These are phyloP conservation scores for Endotricha flammealis DNA, from an alignment of 2,888 invertebrate species.

Conservation along the genomic window DNA sequence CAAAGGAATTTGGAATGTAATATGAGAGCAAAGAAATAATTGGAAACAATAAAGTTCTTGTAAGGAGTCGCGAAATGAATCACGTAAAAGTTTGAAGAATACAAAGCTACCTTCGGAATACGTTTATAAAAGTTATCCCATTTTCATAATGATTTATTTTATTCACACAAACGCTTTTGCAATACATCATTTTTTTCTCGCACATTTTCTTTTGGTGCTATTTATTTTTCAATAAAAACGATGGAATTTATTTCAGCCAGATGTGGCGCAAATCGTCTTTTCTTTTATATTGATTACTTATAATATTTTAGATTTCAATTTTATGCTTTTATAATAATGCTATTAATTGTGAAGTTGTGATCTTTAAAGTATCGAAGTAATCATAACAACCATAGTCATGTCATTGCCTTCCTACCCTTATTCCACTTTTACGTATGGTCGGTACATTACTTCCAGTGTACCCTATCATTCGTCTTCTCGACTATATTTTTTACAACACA, in stretches of 20 bases:
- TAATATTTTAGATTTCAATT: too few species aligned
- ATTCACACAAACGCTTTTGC: constrained; percentile 10
- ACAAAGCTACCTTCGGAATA: constrained; percentile 16
- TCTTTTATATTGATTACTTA: too few species aligned
- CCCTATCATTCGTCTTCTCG: too few species aligned
- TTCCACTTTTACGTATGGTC: too few species aligned
- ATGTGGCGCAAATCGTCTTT: not conserved
- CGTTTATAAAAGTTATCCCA: constrained; percentile 18
- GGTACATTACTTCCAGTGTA: too few species aligned
- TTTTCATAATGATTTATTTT: constrained; percentile 23
- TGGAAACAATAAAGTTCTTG: constrained; percentile 33
- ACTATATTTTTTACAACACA: too few species aligned
- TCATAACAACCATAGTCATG: too few species aligned
- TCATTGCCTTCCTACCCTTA: too few species aligned
- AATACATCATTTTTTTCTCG: constrained; percentile 10
- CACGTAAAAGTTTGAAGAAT: constrained; percentile 10
- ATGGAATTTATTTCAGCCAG: not conserved
- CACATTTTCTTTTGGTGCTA: constrained; percentile 1
- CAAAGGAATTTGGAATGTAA: constrained; percentile 17
- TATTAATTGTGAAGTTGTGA: too few species aligned
- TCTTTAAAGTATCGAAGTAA: too few species aligned
- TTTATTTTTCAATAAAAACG: not conserved
- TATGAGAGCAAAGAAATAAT: constrained; percentile 26
- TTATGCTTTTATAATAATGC: too few species aligned
- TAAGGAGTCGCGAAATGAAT: constrained; percentile 17